These are phyloP conservation scores for Blastobasis adustella DNA, from an alignment of 2,888 invertebrate species.

Conservation along the genomic window DNA sequence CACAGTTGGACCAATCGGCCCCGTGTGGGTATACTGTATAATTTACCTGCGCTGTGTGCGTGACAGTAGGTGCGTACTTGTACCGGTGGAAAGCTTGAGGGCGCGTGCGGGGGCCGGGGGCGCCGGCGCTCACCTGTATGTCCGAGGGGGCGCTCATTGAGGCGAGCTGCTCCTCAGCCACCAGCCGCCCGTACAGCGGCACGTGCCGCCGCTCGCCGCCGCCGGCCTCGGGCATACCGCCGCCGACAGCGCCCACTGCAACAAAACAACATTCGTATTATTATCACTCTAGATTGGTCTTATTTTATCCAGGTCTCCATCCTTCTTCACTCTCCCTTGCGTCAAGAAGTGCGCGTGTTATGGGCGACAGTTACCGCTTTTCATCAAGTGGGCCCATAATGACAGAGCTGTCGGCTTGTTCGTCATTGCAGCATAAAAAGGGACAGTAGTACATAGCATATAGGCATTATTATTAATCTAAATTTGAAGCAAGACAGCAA, in stretches of 20 bases:
- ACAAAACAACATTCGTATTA: slow-evolving; percentile 24
- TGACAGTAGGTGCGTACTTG: slow-evolving; percentile 11
- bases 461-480: no score
- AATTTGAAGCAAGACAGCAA: no score
- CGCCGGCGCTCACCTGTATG: slow-evolving; percentile 75
- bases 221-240: slow-evolving; percentile 60
- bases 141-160: slow-evolving; percentile 77
- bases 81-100: slow-evolving; percentile 72
- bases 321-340: no score
- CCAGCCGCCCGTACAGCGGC: slow-evolving; percentile 92
- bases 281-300: neutral
- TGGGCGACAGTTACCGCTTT: no score
- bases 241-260: slow-evolving; percentile 68
- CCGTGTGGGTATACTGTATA: slow-evolving; percentile 33
- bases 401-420: no score
- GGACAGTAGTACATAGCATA: no score
- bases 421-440: no score
- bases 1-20: no score
- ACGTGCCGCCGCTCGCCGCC: slow-evolving; percentile 79
- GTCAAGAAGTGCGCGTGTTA: no score
- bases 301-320: no score
- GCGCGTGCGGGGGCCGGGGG: slow-evolving; percentile 69
- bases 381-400: no score
- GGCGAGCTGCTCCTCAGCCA: slow-evolving; percentile 90
- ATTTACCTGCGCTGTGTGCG: slow-evolving; percentile 67